Base-by-base conservation (phyloP, 2,888 invertebrate genomes). In the Iselma pallidipennis region DNA sequence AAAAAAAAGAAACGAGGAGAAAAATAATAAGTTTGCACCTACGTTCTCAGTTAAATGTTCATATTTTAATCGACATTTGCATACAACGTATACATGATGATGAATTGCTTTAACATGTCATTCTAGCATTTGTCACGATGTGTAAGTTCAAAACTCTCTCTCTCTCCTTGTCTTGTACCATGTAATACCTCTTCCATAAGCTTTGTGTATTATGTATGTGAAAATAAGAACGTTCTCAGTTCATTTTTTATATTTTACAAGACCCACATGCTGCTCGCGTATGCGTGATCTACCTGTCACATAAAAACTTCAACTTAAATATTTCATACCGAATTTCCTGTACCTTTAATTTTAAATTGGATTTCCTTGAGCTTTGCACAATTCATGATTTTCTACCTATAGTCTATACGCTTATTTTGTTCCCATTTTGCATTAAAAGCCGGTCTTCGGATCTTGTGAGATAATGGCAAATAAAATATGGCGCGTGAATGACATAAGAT, bases 211-310 rank as follows among this genome's bases (percentile, higher is more conserved):
- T n/a, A n/a, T n/a, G n/a, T n/a, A 57, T 52, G 52, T 42, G 57
- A 51, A 57, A 57, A 57, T 57, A 52, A 45, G 52, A 51, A 57
- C 57, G 52, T 57, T 57, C 52, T 45, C 57, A 57, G 52, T 57
- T 57, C 51, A 57, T 57, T 57, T 57, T 57, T 57, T 57, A 51
- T 51, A n/a, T n/a, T n/a, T n/a, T n/a, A n/a, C n/a, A n/a, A n/a
- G n/a, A n/a, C n/a, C n/a, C n/a, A n/a, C n/a, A n/a, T n/a, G n/a
- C n/a, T n/a, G n/a, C n/a, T n/a, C n/a, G n/a, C n/a, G n/a, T n/a
- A n/a, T n/a, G n/a, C n/a, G n/a, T n/a, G n/a, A n/a, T n/a, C n/a
- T n/a, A n/a, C n/a, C n/a, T n/a, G n/a, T n/a, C n/a, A n/a, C n/a
- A n/a, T n/a, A n/a, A n/a, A n/a, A n/a, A n/a, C n/a, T n/a, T n/a